Evolutionary conservation across 2,888 invertebrate species (phyloP).

Genomic region (Euphydryas editha): DNA sequence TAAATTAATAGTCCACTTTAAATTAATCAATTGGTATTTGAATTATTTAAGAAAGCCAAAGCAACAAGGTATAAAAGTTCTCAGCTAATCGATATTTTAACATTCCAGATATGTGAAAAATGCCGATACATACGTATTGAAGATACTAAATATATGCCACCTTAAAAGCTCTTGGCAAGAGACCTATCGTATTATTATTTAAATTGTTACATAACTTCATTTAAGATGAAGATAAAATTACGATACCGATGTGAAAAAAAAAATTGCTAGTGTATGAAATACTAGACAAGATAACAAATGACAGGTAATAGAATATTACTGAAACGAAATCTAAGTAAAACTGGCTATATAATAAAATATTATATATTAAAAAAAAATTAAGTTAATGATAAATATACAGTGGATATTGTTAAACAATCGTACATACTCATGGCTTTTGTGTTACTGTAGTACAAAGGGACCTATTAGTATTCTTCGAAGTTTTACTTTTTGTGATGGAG

Average conservation of each 20-base stretch:
- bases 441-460: neutral
- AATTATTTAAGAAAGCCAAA: constrained; percentile 41
- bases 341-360: neutral
- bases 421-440: constrained; percentile 8
- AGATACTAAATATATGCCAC: constrained; percentile 5
- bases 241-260: neutral
- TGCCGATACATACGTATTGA: constrained; percentile 23
- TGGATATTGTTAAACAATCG: neutral
- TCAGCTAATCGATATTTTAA: constrained; percentile 35
- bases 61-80: constrained; percentile 38
- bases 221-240: neutral
- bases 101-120: constrained; percentile 34
- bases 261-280: no score
- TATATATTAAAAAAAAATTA: neutral
- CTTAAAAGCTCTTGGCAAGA: neutral
- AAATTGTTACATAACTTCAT: neutral
- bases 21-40: constrained; percentile 52
- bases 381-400: neutral
- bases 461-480: constrained; percentile 4
- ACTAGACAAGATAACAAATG: no score
- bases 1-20: constrained; percentile 49
- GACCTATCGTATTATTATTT: neutral
- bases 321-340: neutral
- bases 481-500: constrained; percentile 32
- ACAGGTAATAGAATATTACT: no score